Conservation (phyloP, 2,888 invertebrate genomes). For the Willowsia nigromaculata region DNA sequence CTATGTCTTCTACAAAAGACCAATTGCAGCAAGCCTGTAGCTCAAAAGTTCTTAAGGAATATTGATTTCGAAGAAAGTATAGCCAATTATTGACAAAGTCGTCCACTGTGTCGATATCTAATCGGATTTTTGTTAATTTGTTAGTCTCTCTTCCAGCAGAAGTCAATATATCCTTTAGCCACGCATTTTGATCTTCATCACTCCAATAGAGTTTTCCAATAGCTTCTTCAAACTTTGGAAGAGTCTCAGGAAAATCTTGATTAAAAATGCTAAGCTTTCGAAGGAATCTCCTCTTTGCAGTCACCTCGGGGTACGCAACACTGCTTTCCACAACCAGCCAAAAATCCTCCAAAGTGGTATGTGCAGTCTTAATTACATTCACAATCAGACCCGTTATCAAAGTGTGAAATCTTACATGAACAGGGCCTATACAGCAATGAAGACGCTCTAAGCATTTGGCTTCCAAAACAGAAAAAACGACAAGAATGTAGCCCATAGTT, state of each 20-base stretch:
- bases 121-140: not conserved
- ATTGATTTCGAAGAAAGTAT: slow-evolving; percentile 10
- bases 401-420: slow-evolving; percentile 30
- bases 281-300: slow-evolving; percentile 23
- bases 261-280: not conserved
- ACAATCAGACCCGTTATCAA: slow-evolving; percentile 34
- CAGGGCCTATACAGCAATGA: slow-evolving; percentile 25
- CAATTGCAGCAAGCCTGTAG: slow-evolving; percentile 38
- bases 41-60: not conserved
- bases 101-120: slow-evolving; percentile 47
- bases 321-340: slow-evolving; percentile 39
- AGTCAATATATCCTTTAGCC: slow-evolving; percentile 10
- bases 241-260: not conserved
- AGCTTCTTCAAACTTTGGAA: not conserved
- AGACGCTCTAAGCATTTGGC: slow-evolving; percentile 17
- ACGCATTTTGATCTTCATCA: slow-evolving; percentile 5
- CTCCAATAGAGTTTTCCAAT: slow-evolving; percentile 6
- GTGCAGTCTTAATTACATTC: not conserved
- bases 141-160: not conserved
- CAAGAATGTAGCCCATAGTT: slow-evolving; percentile 45
- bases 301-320: slow-evolving; percentile 22
- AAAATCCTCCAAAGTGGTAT: not conserved
- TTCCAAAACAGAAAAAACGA: slow-evolving; percentile 24
- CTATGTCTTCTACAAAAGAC: not conserved
- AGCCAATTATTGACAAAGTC: slow-evolving; percentile 45